Evolutionary conservation across 2,797 vertebrate genomes (phyloP).

Genomic region (Sciurus vulgaris): DNA sequence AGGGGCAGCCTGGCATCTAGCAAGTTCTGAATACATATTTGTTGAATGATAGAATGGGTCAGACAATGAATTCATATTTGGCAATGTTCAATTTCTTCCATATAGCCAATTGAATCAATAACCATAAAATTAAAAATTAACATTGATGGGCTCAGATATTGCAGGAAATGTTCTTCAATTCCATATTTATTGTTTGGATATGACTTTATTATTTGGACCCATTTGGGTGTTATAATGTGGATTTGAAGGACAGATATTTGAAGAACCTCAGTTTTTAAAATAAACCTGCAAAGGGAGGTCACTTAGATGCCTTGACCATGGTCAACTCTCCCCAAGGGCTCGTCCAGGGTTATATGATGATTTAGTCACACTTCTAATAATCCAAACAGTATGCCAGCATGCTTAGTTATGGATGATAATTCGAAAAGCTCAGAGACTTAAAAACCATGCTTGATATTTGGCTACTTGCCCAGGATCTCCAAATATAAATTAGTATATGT

Average conservation of each 20-base stretch:
- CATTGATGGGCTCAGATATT: not conserved
- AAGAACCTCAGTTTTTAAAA: conserved; percentile 39
- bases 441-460: not conserved
- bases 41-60: not conserved
- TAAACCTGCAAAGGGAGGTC: not conserved
- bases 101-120: not conserved
- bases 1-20: not conserved
- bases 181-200: not conserved
- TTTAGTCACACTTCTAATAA: conserved; percentile 22
- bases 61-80: conserved; percentile 22
- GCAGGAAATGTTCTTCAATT: not conserved
- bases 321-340: not conserved
- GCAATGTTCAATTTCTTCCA: not conserved
- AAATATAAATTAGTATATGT: conserved; percentile 17
- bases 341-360: not conserved
- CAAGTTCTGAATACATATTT: not conserved
- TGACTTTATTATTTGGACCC: conserved; percentile 28
- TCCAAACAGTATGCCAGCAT: not conserved
- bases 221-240: not conserved
- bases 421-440: not conserved
- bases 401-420: conserved; percentile 9
- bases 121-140: conserved; percentile 10
- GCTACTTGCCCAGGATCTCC: not conserved
- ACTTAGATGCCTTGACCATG: not conserved
- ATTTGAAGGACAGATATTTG: not conserved